Evolutionary conservation across 2,797 vertebrate species (phyloP), one percentile per base, ranked within the genome.

Genomic region (Paguma larvata): DNA sequence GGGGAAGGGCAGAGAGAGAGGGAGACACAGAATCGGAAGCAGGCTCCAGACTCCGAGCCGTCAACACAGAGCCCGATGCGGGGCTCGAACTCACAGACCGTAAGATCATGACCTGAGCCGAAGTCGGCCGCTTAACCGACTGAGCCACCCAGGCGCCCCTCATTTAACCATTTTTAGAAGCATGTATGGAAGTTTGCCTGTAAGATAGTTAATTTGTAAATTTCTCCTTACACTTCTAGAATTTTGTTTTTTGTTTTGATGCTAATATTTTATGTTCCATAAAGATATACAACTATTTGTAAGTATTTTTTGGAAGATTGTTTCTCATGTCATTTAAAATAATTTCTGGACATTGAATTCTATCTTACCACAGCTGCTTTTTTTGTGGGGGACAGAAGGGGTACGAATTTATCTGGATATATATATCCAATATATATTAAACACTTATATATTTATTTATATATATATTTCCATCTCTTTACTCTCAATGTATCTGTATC

Each of bases 121-220:
- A n/a, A n/a, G n/a, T n/a, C n/a, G n/a, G n/a, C n/a, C n/a, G n/a
- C n/a, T n/a, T n/a, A n/a, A n/a, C n/a, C n/a, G n/a, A n/a, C n/a
- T n/a, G n/a, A n/a, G n/a, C n/a, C n/a, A n/a, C n/a, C n/a, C n/a
- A n/a, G n/a, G n/a, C n/a, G n/a, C n/a, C n/a, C n/a, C n/a, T 90
- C 14, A 67, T 75, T 19, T 73, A 21, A 91, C 6, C 4, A 67
- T 38, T 90, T 82, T 85, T 68, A 7, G 27, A 56, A 11, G n/a
- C 4, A 10, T 25, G 27, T 13, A 8, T 51, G 8, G 18, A 72
- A 72, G 2, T 48, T 48, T 91, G 25, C 10, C 1, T 44, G 32
- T 30, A 79, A 63, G 65, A 53, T 73, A 86, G n/a, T 30, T 46
- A 51, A 72, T 85, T 95, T 94, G 11, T 34, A 94, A 79, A 63